These are phyloP conservation scores for Hybognathus amarus DNA, from an alignment of 2,797 vertebrate species.

Conservation along the genomic window DNA sequence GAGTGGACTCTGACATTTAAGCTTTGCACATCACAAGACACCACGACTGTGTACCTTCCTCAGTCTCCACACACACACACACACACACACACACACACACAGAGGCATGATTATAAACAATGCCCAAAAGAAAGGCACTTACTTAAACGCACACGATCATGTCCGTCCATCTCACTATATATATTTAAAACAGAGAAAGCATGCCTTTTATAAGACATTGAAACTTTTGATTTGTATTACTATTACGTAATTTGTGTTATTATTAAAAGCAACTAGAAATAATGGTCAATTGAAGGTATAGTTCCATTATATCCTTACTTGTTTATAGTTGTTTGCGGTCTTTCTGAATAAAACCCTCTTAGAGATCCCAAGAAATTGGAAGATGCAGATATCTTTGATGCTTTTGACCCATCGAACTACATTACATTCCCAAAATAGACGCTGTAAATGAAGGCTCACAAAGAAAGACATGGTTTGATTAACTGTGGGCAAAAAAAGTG, in stretches of 20 bases:
- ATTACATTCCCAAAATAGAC: neutral
- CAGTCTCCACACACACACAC: constrained; percentile 16
- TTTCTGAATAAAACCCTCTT: constrained; percentile 6
- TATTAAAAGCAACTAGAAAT: constrained; percentile 32
- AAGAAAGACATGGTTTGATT: constrained; percentile 20
- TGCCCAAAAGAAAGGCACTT: constrained; percentile 49
- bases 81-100: constrained; percentile 13
- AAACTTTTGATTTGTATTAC: constrained; percentile 45
- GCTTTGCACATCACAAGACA: constrained; percentile 58
- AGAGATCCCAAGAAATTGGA: neutral
- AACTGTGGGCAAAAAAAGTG: constrained; percentile 19
- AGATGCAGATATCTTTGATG: constrained; percentile 8
- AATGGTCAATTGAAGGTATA: constrained; percentile 25
- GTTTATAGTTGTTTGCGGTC: neutral
- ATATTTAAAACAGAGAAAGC: constrained; percentile 55
- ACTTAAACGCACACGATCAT: constrained; percentile 44
- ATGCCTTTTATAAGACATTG: constrained; percentile 60
- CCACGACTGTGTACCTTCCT: constrained; percentile 43
- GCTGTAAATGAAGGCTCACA: constrained; percentile 3
- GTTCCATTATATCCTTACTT: constrained; percentile 12
- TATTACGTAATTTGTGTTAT: constrained; percentile 42
- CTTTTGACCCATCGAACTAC: constrained; percentile 11
- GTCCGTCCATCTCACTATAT: constrained; percentile 41
- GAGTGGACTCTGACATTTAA: constrained; percentile 47
- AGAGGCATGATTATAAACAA: constrained; percentile 47